These are phyloP conservation scores for Cnemophilus loriae DNA, from an alignment of 2,113 vertebrate species.

Conservation along the genomic window DNA sequence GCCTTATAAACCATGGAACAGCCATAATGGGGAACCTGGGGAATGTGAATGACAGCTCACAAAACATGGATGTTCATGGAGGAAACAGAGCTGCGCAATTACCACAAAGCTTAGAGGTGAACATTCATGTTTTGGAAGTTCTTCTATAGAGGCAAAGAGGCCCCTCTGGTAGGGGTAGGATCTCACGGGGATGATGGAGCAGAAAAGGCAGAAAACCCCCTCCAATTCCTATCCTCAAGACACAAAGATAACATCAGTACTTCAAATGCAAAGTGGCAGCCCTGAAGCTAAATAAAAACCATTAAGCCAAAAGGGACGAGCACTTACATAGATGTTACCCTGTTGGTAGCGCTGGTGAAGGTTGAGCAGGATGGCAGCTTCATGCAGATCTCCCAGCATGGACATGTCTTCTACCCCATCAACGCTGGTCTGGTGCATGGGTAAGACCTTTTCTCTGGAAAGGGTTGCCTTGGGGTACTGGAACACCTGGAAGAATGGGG, in stretches of 20 bases:
- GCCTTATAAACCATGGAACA: background rate
- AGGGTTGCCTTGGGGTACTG: slow-evolving; percentile 68
- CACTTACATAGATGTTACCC: slow-evolving; percentile 84
- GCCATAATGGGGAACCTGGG: background rate
- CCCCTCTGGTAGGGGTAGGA: background rate
- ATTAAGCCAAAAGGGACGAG: background rate
- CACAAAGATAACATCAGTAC: background rate
- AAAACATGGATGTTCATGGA: background rate
- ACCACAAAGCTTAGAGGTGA: background rate
- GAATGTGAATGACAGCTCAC: background rate
- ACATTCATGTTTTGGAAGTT: background rate
- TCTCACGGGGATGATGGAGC: background rate
- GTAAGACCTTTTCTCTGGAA: slow-evolving; percentile 73
- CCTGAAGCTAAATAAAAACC: background rate
- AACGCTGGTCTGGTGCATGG: slow-evolving; percentile 82
- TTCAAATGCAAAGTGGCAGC: background rate
- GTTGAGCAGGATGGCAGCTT: slow-evolving; percentile 89
- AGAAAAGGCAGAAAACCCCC: background rate
- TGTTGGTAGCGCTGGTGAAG: slow-evolving; percentile 82
- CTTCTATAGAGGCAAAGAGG: background rate
- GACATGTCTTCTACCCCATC: slow-evolving; percentile 90
- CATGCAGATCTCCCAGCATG: slow-evolving; percentile 83
- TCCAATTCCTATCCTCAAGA: background rate
- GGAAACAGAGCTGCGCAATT: background rate
- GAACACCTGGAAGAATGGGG: slow-evolving; percentile 69